A percentile compares a stretch with the other conserved stretches of the same genome.
These are phyloP conservation scores for Agelas oroides DNA, from an alignment of 37 sponge, comb jelly and placozoan species.

Conservation along the genomic window DNA sequence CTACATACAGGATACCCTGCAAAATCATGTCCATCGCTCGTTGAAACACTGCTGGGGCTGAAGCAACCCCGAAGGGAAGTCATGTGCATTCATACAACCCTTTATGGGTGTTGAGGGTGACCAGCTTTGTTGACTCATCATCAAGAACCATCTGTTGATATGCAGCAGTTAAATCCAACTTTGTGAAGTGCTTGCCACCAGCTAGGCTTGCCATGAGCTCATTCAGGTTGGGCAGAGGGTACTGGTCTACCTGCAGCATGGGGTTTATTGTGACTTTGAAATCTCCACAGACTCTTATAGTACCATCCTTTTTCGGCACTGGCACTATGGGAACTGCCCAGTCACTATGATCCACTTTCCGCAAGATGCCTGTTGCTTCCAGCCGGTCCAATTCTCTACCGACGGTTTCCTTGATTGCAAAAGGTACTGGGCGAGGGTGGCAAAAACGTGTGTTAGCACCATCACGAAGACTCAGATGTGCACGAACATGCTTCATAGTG, in stretches of 20 bases:
- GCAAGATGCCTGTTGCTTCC: slow-evolving; percentile 40
- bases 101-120: slow-evolving; percentile 60
- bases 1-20: slow-evolving; percentile 16
- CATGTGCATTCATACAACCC: slow-evolving; percentile 38
- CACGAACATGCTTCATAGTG: slow-evolving; percentile 17
- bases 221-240: slow-evolving; percentile 51
- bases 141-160: slow-evolving; percentile 46
- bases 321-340: slow-evolving; percentile 72
- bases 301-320: slow-evolving; percentile 47
- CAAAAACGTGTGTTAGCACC: slow-evolving; percentile 20
- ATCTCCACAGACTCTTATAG: slow-evolving; percentile 56
- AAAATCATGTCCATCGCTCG: slow-evolving; percentile 22
- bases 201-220: slow-evolving; percentile 43
- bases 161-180: slow-evolving; percentile 50
- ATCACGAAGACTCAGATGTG: slow-evolving; percentile 2
- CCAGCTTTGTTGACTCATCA: slow-evolving; percentile 23
- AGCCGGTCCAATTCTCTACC: slow-evolving; percentile 22
- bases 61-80: slow-evolving; percentile 46
- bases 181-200: slow-evolving; percentile 56
- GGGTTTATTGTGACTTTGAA: slow-evolving; percentile 62
- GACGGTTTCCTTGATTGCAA: slow-evolving; percentile 15
- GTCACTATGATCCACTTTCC: slow-evolving; percentile 33
- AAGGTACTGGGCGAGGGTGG: slow-evolving; percentile 30
- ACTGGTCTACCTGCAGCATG: slow-evolving; percentile 30
- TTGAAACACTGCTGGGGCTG: slow-evolving; percentile 30